Base-by-base conservation (phyloP, 1,140 invertebrate species). In the Lamellibrachia luymesi region DNA sequence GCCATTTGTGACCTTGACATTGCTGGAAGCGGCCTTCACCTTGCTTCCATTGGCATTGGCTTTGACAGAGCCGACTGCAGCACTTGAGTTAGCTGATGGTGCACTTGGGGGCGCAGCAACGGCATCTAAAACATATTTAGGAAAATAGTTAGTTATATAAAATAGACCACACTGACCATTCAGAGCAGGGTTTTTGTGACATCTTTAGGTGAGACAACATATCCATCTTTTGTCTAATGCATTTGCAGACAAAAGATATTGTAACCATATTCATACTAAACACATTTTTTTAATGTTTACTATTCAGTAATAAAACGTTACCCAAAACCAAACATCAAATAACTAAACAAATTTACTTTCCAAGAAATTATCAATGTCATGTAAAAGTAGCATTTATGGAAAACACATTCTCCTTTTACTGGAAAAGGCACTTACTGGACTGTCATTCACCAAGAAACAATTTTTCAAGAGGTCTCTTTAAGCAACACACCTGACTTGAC, bases 401-500 rank as follows among this genome's bases (percentile, higher is more conserved):
- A 38, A 51, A 38, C 50, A 51, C 27, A 50, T 92, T 38, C 17
- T 13, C 22, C 17, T 38, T 50, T 10, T n/a, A 51, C 50, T 22
- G 22, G 1, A 38, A 22, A 38, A 7, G 10, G 27, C 27, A 27
- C 13, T 64, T 92, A 51, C 2, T 52, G 2, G 50, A 10, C n/a
- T 92, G 49, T 52, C 27, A 51, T 50, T 17, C 22, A 17, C 51
- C 27, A 38, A 51, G 50, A 10, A 10, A 92, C 51, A 38, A 92
- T 91, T 91, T 90, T 22, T 50, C 38, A 50, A 10, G 50, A 10
- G 17, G n/a, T 17, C n/a, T 50, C 50, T 50, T 51, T 91, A 13
- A 25, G 38, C 10, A 7, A 52, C 94, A 94, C 92, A 96, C 95
- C 94, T 93, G 95, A 94, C 92, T 94, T 94, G 52, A 93, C 89